Percentiles rank a stretch among this genome's conserved stretches.
phyloP scores from a whole-genome alignment of 2,113 vertebrate species.

The Myiagra hebetior region DNA sequence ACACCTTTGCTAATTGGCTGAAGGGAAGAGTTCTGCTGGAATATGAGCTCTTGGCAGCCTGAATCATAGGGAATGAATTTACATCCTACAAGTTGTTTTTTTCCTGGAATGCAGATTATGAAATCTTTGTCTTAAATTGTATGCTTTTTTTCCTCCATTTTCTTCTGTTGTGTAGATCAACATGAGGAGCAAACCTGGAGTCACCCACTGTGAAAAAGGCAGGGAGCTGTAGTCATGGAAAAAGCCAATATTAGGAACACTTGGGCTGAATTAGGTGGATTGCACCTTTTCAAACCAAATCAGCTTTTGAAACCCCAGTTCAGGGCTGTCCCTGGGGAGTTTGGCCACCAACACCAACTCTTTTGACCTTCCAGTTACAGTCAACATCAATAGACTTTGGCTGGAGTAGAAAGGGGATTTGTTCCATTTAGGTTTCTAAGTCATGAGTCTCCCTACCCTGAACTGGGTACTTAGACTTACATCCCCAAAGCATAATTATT shows the following conservation, averaged over 20 bases:
- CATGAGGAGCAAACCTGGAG: background rate
- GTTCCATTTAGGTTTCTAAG: background rate
- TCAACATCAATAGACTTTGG: background rate
- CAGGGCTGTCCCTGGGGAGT: background rate
- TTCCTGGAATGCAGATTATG: background rate
- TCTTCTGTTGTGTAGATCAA: background rate
- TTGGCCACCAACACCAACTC: background rate
- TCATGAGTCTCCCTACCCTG: background rate
- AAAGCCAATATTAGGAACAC: background rate
- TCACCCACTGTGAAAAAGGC: background rate
- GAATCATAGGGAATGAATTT: background rate
- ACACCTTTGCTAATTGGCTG: background rate
- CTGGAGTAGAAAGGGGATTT: background rate
- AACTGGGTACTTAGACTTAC: background rate
- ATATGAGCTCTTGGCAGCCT: background rate
- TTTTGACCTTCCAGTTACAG: background rate
- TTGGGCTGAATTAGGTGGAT: background rate
- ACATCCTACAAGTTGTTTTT: background rate
- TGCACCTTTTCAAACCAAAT: background rate
- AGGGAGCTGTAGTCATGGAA: background rate
- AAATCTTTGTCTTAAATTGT: background rate
- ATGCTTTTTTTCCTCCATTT: background rate
- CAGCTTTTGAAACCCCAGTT: background rate
- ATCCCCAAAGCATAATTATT: background rate
- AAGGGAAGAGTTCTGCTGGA: background rate